These are phyloP conservation scores for Panthera leo DNA, from an alignment of 2,113 vertebrate species.

Conservation along the genomic window DNA sequence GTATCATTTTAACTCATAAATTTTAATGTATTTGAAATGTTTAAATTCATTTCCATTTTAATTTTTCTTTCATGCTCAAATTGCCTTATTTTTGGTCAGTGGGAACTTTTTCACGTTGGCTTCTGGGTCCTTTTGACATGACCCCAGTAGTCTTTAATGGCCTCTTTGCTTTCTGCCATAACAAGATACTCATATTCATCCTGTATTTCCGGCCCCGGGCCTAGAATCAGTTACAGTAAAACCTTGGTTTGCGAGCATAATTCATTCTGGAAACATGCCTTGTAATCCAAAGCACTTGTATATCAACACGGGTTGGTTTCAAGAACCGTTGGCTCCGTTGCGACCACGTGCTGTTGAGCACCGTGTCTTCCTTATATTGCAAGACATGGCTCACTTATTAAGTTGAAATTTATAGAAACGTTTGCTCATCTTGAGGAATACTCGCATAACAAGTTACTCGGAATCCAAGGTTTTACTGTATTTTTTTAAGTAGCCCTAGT, in stretches of 20 bases:
- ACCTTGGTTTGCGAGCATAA: too few relatives aligned
- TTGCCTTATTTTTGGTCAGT: neutral
- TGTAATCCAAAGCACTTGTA: too few relatives aligned
- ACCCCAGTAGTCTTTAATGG: neutral
- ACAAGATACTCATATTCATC: neutral
- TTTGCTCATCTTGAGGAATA: too few relatives aligned
- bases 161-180: neutral
- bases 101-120: neutral
- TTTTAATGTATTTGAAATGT: neutral
- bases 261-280: too few relatives aligned
- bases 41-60: neutral
- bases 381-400: too few relatives aligned
- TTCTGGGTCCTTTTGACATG: neutral
- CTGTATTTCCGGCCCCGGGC: neutral
- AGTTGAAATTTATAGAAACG: too few relatives aligned
- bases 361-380: too few relatives aligned
- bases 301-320: too few relatives aligned
- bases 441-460: too few relatives aligned
- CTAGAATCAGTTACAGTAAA: neutral
- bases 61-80: neutral
- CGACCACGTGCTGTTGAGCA: too few relatives aligned
- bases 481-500: neutral
- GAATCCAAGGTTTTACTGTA: too few relatives aligned
- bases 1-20: neutral
- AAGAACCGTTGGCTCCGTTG: too few relatives aligned